A percentile compares a stretch with the other conserved stretches of the same genome.
Evolutionary conservation across 2,113 vertebrate species (phyloP).

Genomic region (Mus pahari): DNA sequence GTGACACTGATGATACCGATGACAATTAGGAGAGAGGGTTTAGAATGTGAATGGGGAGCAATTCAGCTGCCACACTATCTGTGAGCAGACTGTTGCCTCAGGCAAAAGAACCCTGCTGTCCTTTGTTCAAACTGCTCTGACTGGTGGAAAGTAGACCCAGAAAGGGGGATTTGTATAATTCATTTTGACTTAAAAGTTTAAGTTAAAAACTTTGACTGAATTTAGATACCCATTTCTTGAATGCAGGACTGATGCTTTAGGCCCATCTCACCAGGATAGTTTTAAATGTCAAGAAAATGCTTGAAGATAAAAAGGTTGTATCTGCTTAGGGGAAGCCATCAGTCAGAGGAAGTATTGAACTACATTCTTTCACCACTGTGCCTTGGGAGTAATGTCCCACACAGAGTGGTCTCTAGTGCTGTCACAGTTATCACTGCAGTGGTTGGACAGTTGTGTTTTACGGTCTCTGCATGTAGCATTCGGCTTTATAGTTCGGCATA

Average conservation of each 20-base stretch:
- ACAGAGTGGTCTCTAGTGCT: accelerated
- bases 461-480: not conserved
- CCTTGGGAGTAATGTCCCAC: not conserved
- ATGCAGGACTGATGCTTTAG: conserved; percentile 28
- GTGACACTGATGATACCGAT: conserved; percentile 80
- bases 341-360: not conserved
- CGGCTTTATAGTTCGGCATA: not conserved
- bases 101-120: conserved; percentile 79
- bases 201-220: not conserved
- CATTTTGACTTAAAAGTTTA: conserved; percentile 1
- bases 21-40: conserved; percentile 83
- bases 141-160: not conserved
- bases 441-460: not conserved
- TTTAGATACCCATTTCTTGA: not conserved
- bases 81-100: conserved; percentile 81
- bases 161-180: conserved; percentile 49
- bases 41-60: conserved; percentile 80
- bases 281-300: not conserved
- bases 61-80: conserved; percentile 83
- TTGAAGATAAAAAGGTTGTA: conserved; percentile 5
- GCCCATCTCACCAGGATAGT: not conserved
- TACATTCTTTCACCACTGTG: not conserved
- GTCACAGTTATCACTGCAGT: not conserved
- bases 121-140: conserved; percentile 63
- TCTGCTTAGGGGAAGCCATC: not conserved